These are phyloP conservation scores for Phoxinus dragarum DNA, from an alignment of 2,797 vertebrate genomes.

Conservation along the genomic window DNA sequence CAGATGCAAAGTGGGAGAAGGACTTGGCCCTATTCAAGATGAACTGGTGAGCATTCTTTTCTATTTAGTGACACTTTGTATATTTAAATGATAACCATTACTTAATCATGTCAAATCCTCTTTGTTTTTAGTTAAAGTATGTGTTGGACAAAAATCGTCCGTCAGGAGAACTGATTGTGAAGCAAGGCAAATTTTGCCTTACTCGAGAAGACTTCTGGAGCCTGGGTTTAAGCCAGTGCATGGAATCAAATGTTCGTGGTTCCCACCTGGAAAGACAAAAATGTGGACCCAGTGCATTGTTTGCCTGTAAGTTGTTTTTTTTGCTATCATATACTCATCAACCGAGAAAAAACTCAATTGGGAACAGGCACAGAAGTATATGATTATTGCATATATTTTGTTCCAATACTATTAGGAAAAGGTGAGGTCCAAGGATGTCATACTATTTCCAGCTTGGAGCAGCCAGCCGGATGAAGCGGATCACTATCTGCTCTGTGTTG, in stretches of 20 bases:
- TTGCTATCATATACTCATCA: neutral
- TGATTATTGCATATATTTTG: too few species aligned
- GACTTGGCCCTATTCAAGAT: constrained; percentile 9
- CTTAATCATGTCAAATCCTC: neutral
- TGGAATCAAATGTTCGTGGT: constrained; percentile 16
- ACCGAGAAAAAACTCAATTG: neutral
- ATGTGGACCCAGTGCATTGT: neutral
- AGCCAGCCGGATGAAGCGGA: too few species aligned
- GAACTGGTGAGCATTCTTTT: neutral
- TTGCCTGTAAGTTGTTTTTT: neutral
- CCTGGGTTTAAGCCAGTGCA: neutral
- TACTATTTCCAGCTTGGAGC: too few species aligned
- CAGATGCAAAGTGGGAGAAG: neutral
- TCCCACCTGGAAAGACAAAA: constrained; percentile 1
- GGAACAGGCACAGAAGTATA: neutral
- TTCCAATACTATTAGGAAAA: too few species aligned
- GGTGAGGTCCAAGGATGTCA: too few species aligned
- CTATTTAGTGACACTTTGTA: neutral
- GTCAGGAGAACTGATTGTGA: neutral
- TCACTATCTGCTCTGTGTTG: too few species aligned
- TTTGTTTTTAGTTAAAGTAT: constrained; percentile 36
- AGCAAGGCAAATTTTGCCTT: neutral
- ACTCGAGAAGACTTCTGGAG: neutral
- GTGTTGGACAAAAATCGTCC: constrained; percentile 27
- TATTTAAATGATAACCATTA: neutral